A percentile compares a stretch with the other conserved stretches of the same genome.
Conservation (phyloP, 2,113 vertebrate genomes). For the Chamaetylas fuelleborni region DNA sequence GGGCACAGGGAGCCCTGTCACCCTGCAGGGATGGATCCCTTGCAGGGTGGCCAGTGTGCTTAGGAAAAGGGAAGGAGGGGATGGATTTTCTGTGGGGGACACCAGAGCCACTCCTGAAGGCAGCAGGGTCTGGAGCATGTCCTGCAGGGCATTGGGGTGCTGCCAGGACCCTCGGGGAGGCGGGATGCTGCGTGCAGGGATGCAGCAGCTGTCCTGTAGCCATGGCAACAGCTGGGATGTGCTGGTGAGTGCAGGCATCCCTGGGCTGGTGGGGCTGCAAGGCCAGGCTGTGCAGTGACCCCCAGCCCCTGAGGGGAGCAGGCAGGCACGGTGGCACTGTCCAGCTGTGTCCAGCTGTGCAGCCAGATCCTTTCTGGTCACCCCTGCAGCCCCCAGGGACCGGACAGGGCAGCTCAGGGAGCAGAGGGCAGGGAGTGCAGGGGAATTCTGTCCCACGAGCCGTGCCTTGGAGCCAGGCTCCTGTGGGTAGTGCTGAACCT, state of each 20-base stretch:
- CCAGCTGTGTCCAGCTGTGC: not conserved
- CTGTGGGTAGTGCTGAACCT: not conserved
- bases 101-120: not conserved
- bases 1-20: too few relatives aligned
- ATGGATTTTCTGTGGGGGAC: not conserved
- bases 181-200: not conserved
- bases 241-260: not conserved
- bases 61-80: not conserved
- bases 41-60: too few relatives aligned
- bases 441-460: not conserved
- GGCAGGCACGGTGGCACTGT: too few relatives aligned
- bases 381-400: not conserved
- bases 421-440: not conserved
- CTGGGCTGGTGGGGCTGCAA: not conserved
- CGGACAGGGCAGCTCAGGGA: accelerated
- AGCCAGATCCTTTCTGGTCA: not conserved
- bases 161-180: accelerated
- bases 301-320: not conserved
- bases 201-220: not conserved
- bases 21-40: too few relatives aligned
- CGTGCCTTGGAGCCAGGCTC: not conserved
- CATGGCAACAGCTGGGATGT: not conserved
- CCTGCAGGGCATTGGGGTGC: not conserved
- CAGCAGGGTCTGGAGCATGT: not conserved
- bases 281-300: not conserved